These are phyloP conservation scores for Andrena bucephala DNA, from an alignment of 2,888 invertebrate species.

Conservation along the genomic window DNA sequence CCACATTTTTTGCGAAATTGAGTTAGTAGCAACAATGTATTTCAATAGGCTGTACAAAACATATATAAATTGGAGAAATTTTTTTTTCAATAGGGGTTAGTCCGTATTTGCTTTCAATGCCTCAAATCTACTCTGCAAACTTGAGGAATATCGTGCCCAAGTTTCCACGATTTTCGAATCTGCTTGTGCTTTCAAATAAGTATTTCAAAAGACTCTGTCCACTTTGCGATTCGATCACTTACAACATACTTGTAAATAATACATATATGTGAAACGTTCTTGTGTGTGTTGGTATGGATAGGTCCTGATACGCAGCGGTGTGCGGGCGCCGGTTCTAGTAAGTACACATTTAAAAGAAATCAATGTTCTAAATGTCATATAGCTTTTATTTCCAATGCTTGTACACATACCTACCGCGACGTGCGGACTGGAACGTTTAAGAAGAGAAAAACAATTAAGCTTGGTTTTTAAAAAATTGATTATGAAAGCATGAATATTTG, in stretches of 20 bases:
- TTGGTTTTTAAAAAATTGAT: not conserved
- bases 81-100: too few relatives aligned
- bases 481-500: too few relatives aligned
- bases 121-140: not conserved
- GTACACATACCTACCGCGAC: constrained; percentile 13
- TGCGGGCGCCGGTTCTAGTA: constrained; percentile 87
- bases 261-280: constrained; percentile 82
- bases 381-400: constrained; percentile 58
- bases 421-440: not conserved
- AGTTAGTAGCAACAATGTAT: too few relatives aligned
- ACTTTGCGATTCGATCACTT: constrained; percentile 66
- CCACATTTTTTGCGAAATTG: too few relatives aligned
- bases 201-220: not conserved
- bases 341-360: constrained; percentile 85
- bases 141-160: not conserved
- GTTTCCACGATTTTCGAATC: not conserved
- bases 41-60: too few relatives aligned
- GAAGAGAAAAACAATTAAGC: not conserved
- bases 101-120: too few relatives aligned
- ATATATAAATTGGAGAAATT: too few relatives aligned
- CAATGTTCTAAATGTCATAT: constrained; percentile 52
- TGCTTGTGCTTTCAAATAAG: not conserved
- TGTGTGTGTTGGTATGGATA: constrained; percentile 84
- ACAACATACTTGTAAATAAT: constrained; percentile 82
- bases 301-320: constrained; percentile 88